Percentiles rank a stretch among this genome's conserved stretches.
Evolutionary conservation across 2,888 invertebrate species (phyloP).

Genomic region (Acrocera orbiculus): DNA sequence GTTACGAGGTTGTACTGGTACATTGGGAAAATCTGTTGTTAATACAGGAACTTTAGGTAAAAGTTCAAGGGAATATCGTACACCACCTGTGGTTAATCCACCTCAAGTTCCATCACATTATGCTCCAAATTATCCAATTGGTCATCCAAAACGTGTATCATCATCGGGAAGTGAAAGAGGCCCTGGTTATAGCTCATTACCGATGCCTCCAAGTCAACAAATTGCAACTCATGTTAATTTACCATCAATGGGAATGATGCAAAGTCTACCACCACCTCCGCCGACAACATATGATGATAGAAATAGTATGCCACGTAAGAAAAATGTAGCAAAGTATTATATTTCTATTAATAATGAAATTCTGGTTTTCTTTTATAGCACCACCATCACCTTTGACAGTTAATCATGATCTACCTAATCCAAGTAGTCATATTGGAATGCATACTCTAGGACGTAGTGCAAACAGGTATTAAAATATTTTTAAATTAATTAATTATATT

Average conservation of each 20-base stretch:
- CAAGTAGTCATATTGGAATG: conserved; percentile 34
- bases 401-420: conserved; percentile 35
- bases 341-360: conserved; percentile 1
- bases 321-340: conserved; percentile 7
- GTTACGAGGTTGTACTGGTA: conserved; percentile 28
- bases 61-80: conserved; percentile 67
- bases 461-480: conserved; percentile 21
- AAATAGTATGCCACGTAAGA: conserved; percentile 71
- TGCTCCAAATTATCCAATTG: conserved; percentile 83
- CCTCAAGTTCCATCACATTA: conserved; percentile 95
- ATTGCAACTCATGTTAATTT: conserved; percentile 33
- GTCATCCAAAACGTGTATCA: conserved; percentile 46
- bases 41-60: conserved; percentile 47
- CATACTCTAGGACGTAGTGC: conserved; percentile 34
- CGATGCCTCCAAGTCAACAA: conserved; percentile 39
- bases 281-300: conserved; percentile 42
- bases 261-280: conserved; percentile 62
- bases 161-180: conserved; percentile 38
- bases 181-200: conserved; percentile 73
- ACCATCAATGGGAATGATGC: conserved; percentile 66
- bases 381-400: conserved; percentile 69
- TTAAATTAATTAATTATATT: background rate
- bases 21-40: conserved; percentile 30
- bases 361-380: conserved; percentile 35
- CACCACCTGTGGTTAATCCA: conserved; percentile 91